Conservation (phyloP, 2,888 invertebrate species). For the Agrochola macilenta region DNA sequence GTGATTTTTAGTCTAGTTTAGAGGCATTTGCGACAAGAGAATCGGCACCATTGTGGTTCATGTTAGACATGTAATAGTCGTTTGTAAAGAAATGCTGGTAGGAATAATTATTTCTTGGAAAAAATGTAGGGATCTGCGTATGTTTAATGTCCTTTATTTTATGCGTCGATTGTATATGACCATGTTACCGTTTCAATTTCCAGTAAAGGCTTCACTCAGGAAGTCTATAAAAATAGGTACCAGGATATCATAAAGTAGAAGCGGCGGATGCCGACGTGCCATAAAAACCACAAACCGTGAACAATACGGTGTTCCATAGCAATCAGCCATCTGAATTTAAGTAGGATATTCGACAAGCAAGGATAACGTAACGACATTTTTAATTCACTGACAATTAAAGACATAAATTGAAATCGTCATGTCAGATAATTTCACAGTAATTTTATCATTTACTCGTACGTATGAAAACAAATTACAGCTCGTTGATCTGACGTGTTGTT, state of each 20-base stretch:
- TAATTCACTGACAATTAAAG: constrained; percentile 6
- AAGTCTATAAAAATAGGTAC: constrained; percentile 61
- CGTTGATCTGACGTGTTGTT: constrained; percentile 10
- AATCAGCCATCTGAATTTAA: constrained; percentile 45
- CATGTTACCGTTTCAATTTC: constrained; percentile 39
- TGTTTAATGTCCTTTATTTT: constrained; percentile 32
- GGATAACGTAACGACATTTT: constrained; percentile 25
- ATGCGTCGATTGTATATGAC: constrained; percentile 11
- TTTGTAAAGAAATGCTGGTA: neutral
- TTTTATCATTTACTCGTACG: neutral
- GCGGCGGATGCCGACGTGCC: constrained; percentile 45
- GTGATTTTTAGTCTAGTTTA: no score
- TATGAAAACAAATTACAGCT: constrained; percentile 18
- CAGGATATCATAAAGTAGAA: constrained; percentile 61
- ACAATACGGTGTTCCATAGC: constrained; percentile 54
- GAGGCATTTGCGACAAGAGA: no score
- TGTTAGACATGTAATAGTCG: neutral
- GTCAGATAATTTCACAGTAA: constrained; percentile 14
- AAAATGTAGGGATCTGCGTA: neutral
- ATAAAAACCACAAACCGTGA: constrained; percentile 61
- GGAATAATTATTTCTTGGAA: neutral
- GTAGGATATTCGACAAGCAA: constrained; percentile 30
- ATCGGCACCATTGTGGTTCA: no score
- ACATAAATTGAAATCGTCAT: constrained; percentile 7
- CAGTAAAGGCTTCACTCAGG: constrained; percentile 37